These are phyloP conservation scores for Pachymerium ferrugineum DNA, from an alignment of 2,888 invertebrate species.

Conservation along the genomic window DNA sequence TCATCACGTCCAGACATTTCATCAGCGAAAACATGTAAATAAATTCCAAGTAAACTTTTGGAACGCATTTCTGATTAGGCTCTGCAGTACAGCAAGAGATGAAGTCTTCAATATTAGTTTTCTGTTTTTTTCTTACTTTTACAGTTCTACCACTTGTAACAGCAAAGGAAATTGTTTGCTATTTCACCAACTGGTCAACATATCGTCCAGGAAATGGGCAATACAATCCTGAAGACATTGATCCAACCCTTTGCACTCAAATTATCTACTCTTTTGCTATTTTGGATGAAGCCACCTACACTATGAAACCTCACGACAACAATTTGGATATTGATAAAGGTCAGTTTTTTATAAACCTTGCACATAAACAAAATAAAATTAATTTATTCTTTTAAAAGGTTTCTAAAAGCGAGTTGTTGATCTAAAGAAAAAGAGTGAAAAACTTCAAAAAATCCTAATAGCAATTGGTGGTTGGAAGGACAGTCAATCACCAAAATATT, in stretches of 20 bases:
- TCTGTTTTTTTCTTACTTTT: background rate
- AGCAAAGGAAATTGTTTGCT: constrained; percentile 11
- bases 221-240: constrained; percentile 7
- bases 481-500: constrained; percentile 31
- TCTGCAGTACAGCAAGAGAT: too few species aligned
- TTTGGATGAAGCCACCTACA: background rate
- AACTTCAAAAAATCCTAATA: constrained; percentile 29
- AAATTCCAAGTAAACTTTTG: too few species aligned
- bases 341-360: background rate
- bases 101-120: background rate
- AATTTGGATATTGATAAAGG: constrained; percentile 2
- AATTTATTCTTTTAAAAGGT: background rate
- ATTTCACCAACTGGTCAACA: constrained; percentile 28
- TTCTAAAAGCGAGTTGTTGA: constrained; percentile 9
- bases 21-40: too few species aligned
- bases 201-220: constrained; percentile 12
- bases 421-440: constrained; percentile 28
- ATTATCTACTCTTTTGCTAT: constrained; percentile 30
- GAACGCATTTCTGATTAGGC: too few species aligned
- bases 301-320: constrained; percentile 20
- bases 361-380: background rate
- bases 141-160: background rate
- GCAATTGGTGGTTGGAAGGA: constrained; percentile 35
- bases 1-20: too few species aligned
- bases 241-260: constrained; percentile 29